phyloP scores from a whole-genome alignment of 2,797 vertebrate genomes.

The Melanotaenia trifasciata region DNA sequence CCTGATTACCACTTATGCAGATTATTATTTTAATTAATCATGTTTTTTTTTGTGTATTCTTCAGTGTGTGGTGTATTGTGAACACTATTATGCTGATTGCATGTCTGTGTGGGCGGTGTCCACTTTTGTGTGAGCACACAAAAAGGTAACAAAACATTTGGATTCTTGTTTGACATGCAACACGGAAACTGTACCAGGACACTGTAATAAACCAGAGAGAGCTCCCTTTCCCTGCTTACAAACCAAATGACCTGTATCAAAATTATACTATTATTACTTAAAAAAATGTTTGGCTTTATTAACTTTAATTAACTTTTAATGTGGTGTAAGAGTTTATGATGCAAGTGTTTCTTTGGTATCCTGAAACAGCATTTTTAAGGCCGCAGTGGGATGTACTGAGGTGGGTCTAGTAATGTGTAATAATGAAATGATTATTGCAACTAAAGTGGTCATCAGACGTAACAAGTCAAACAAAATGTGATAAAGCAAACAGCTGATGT shows the following conservation, averaged over 20 bases:
- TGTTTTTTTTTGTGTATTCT: background rate
- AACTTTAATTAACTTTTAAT: background rate
- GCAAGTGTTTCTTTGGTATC: background rate
- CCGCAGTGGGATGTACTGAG: background rate
- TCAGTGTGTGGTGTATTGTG: background rate
- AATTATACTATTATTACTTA: background rate
- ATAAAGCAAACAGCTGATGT: background rate
- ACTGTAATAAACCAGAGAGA: background rate
- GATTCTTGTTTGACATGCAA: conserved; percentile 40
- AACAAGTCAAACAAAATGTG: background rate
- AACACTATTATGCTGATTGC: conserved; percentile 9
- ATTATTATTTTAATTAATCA: background rate
- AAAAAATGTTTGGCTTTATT: background rate
- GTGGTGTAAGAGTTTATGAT: background rate
- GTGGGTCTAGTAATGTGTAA: background rate
- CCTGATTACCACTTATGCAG: conserved; percentile 1
- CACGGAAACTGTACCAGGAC: background rate
- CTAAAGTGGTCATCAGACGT: background rate
- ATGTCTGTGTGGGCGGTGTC: conserved; percentile 21
- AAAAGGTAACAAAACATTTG: conserved; percentile 41
- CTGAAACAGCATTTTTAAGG: background rate
- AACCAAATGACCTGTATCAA: background rate
- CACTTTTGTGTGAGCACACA: conserved; percentile 27
- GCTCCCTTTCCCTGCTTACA: conserved; percentile 2
- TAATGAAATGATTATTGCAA: background rate